Evolutionary conservation across 2,113 vertebrate genomes (phyloP).

Genomic region (Coptodon bakossiorum): DNA sequence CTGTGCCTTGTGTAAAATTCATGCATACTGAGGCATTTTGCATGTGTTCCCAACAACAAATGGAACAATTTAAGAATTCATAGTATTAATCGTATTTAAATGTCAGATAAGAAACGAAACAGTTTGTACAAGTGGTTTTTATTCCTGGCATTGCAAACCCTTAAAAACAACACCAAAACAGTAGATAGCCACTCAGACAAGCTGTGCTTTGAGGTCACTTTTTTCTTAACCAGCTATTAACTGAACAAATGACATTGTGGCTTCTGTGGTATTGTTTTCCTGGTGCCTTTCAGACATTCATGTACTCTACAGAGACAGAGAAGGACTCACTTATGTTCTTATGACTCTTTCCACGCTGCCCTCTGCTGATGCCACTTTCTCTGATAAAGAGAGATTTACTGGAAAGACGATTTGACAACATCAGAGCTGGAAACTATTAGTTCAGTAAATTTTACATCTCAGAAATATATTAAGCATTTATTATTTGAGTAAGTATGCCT

Average conservation of each 20-base stretch:
- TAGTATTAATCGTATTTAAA: background rate
- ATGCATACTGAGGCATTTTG: background rate
- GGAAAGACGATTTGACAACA: background rate
- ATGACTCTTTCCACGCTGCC: background rate
- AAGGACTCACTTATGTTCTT: background rate
- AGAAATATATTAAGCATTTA: background rate
- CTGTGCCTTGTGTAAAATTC: background rate
- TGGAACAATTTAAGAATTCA: background rate
- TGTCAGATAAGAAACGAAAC: background rate
- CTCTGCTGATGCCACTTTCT: background rate
- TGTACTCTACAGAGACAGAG: background rate
- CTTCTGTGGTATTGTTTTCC: background rate
- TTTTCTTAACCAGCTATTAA: background rate
- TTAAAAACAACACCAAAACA: background rate
- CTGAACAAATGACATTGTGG: background rate
- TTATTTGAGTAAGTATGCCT: background rate
- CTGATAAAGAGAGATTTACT: background rate
- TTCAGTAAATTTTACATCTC: background rate
- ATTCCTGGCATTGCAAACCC: background rate
- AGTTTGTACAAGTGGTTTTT: background rate
- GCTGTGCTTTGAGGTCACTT: background rate
- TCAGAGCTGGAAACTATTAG: background rate
- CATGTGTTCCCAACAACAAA: background rate
- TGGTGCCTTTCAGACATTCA: background rate
- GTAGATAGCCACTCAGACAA: background rate